Percentiles rank a stretch among this genome's conserved stretches.
Evolutionary conservation across 2,888 invertebrate species (phyloP).

Genomic region (Macrophya annulata): DNA sequence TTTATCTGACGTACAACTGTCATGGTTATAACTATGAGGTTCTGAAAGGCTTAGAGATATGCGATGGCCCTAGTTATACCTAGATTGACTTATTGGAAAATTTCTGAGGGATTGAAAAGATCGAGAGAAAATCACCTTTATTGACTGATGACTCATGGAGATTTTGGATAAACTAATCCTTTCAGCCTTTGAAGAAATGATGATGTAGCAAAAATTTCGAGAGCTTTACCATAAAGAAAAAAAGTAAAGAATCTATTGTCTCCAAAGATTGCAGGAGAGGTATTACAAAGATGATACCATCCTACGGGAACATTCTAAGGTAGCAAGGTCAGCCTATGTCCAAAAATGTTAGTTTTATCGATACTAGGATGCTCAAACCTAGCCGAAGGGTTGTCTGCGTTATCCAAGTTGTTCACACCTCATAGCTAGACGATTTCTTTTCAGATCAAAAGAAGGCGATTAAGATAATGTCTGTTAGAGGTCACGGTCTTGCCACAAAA

Average conservation of each 20-base stretch:
- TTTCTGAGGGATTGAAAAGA: background rate
- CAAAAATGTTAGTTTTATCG: conserved; percentile 29
- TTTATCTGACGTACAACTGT: background rate
- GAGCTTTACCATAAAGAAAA: background rate
- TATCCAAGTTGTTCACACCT: conserved; percentile 20
- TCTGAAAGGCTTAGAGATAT: background rate
- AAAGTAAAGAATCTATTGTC: background rate
- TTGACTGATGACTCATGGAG: background rate
- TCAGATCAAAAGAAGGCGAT: conserved; percentile 39
- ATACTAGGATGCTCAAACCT: background rate
- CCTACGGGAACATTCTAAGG: background rate
- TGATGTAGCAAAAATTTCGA: background rate
- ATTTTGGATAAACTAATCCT: background rate
- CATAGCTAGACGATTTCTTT: conserved; percentile 29
- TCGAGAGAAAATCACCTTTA: background rate
- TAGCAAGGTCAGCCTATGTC: conserved; percentile 42
- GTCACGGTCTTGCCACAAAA: background rate
- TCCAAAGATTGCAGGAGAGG: background rate
- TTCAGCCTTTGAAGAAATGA: background rate
- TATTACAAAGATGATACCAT: background rate
- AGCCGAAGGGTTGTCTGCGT: conserved; percentile 27
- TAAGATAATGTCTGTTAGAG: conserved; percentile 42
- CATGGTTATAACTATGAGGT: background rate
- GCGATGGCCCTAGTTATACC: background rate
- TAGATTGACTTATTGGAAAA: background rate